These are phyloP conservation scores for Lineus longissimus DNA, from an alignment of 1,140 invertebrate genomes.

Conservation along the genomic window DNA sequence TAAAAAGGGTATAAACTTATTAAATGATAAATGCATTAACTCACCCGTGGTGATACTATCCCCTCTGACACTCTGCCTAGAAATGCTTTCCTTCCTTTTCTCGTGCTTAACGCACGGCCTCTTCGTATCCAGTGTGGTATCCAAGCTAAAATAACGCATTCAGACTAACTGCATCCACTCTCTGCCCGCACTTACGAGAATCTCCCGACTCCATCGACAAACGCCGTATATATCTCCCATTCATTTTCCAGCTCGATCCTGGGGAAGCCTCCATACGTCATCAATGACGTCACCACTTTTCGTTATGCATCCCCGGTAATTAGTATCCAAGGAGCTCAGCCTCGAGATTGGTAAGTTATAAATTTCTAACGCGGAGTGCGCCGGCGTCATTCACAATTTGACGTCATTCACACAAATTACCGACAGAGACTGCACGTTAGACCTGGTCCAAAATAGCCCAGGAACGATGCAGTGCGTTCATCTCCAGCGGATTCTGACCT, in stretches of 20 bases:
- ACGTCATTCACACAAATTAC: no score
- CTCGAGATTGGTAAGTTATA: neutral
- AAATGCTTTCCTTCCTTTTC: constrained; percentile 18
- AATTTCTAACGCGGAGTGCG: no score
- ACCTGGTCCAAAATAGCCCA: no score
- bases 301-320: constrained; percentile 31
- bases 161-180: constrained; percentile 11
- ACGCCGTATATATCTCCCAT: constrained; percentile 32
- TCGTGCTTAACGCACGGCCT: constrained; percentile 18
- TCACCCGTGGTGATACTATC: no score
- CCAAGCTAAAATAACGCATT: constrained; percentile 7
- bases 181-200: neutral
- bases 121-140: constrained; percentile 4
- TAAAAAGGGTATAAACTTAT: no score
- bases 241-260: constrained; percentile 28
- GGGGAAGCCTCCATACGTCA: constrained; percentile 33
- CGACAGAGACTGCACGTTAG: no score
- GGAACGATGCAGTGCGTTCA: no score
- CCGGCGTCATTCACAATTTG: no score
- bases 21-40: no score
- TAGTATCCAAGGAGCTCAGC: constrained; percentile 18
- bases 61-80: constrained; percentile 12
- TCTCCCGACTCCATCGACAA: constrained; percentile 21
- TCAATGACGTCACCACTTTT: constrained; percentile 30
- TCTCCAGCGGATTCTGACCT: no score